A percentile compares a stretch with the other conserved stretches of the same genome.
Conservation (phyloP, 1,140 invertebrate genomes). For the Laodelphax striatellus region DNA sequence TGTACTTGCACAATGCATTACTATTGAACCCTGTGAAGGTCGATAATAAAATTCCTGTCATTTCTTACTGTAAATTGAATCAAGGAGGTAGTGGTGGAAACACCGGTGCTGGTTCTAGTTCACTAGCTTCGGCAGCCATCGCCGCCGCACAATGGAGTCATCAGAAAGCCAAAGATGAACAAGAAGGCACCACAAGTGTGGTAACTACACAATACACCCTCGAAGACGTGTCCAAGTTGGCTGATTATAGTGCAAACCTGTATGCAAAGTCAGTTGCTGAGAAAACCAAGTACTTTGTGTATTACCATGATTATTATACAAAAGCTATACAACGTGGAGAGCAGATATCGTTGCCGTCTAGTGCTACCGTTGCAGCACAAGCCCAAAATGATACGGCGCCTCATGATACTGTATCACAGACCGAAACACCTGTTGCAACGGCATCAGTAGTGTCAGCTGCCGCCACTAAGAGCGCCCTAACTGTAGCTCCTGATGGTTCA, state of each 20-base stretch:
- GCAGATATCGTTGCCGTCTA: conserved; percentile 37
- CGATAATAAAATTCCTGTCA: conserved; percentile 46
- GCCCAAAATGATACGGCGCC: background rate
- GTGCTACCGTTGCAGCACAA: conserved; percentile 28
- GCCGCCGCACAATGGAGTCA: conserved; percentile 33
- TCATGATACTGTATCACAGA: conserved; percentile 17
- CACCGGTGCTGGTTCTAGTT: background rate
- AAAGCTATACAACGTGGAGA: conserved; percentile 50
- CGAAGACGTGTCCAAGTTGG: conserved; percentile 58
- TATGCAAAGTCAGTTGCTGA: conserved; percentile 64
- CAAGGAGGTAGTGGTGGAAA: conserved; percentile 19
- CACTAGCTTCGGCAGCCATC: conserved; percentile 27
- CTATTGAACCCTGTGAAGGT: conserved; percentile 46
- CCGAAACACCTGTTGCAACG: too few relatives aligned
- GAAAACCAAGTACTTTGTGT: conserved; percentile 58
- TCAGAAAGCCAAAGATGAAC: conserved; percentile 12
- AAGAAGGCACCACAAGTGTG: conserved; percentile 19
- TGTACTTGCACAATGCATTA: conserved; percentile 61
- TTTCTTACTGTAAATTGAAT: conserved; percentile 48
- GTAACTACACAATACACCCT: conserved; percentile 38
- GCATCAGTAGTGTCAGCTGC: conserved; percentile 1
- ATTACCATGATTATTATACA: conserved; percentile 73
- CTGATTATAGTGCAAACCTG: conserved; percentile 63
- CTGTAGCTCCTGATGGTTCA: conserved; percentile 26
- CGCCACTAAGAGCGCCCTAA: conserved; percentile 28